phyloP scores from a whole-genome alignment of 2,113 vertebrate genomes.

The Pterocles orientalis region DNA sequence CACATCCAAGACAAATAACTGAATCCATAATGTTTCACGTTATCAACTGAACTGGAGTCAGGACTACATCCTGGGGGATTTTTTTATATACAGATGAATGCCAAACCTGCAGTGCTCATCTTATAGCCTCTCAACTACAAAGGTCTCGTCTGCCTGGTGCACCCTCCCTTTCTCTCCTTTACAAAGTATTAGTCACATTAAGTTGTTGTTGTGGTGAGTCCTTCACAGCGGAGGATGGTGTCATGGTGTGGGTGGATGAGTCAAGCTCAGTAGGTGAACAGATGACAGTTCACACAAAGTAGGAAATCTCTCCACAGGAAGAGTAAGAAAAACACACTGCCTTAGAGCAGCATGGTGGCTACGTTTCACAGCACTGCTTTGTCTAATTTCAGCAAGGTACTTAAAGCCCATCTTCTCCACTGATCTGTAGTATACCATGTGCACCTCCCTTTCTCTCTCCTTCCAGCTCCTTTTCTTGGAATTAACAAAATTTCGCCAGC shows the following conservation, averaged over 20 bases:
- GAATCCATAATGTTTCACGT: not conserved
- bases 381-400: not conserved
- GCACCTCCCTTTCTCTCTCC: not conserved
- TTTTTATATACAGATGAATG: not conserved
- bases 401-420: not conserved
- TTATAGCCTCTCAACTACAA: not conserved
- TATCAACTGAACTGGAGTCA: not conserved
- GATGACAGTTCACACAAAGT: not conserved
- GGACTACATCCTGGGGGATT: rapidly evolving
- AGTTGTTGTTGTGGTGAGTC: not conserved
- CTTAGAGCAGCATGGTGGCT: not conserved
- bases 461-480: not conserved
- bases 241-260: not conserved
- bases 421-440: not conserved
- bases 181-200: not conserved
- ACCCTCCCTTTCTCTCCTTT: not conserved
- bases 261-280: not conserved
- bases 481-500: not conserved
- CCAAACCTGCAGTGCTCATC: not conserved
- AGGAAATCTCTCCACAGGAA: not conserved
- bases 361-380: not conserved
- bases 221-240: not conserved
- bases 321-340: not conserved
- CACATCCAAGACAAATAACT: not conserved
- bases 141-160: not conserved